Evolutionary conservation across 2,888 invertebrate species (phyloP).

Genomic region (Axea sp.): DNA sequence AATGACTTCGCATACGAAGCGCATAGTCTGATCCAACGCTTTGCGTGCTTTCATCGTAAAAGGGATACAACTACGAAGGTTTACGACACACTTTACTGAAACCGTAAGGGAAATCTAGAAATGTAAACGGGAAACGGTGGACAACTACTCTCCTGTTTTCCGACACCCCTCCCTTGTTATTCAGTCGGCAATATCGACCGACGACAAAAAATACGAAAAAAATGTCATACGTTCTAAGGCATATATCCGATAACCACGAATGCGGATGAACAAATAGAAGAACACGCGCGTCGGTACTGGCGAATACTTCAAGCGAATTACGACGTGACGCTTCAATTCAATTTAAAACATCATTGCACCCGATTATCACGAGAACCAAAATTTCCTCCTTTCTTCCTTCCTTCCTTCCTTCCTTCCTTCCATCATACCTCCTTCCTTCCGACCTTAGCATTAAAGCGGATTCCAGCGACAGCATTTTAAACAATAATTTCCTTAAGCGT

Average conservation of each 20-base stretch:
- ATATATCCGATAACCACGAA: slow-evolving; percentile 38
- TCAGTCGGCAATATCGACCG: slow-evolving; percentile 36
- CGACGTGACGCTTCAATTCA: slow-evolving; percentile 6
- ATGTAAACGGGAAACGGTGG: slow-evolving; percentile 39
- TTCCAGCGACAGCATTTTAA: no score
- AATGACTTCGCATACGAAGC: slow-evolving; percentile 20
- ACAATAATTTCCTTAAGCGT: no score
- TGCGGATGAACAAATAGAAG: slow-evolving; percentile 15
- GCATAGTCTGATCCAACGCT: slow-evolving; percentile 14
- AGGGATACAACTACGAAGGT: slow-evolving; percentile 26
- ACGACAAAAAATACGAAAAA: slow-evolving; percentile 41
- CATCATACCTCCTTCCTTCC: no score
- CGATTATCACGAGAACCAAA: slow-evolving; percentile 15
- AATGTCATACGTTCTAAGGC: slow-evolving; percentile 35
- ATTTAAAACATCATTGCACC: slow-evolving; percentile 31
- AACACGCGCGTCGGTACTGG: slow-evolving; percentile 3
- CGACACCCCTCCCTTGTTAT: slow-evolving; percentile 33
- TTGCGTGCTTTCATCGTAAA: slow-evolving; percentile 27
- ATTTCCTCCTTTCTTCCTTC: neutral
- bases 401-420: no score
- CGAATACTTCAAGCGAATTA: slow-evolving; percentile 22
- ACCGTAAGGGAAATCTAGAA: slow-evolving; percentile 53
- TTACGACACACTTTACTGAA: slow-evolving; percentile 31
- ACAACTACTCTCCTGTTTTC: slow-evolving; percentile 33
- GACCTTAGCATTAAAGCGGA: no score